Conservation (phyloP, 2,113 vertebrate species). For the western clawed frog (Xenopus tropicalis) region DNA sequence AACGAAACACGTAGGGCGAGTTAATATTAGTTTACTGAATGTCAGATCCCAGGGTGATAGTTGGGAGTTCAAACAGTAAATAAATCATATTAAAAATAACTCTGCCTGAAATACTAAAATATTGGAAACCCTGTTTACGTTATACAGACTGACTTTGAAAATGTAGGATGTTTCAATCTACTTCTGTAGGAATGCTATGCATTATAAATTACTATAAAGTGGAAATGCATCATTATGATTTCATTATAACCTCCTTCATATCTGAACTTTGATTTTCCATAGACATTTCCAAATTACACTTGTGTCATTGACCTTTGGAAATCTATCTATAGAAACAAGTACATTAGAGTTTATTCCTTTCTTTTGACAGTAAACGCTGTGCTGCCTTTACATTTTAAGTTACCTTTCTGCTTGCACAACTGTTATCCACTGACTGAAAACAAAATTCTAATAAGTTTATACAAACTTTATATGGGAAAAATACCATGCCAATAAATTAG, state of each 20-base stretch:
- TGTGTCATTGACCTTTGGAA: not conserved
- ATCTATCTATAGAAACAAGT: not conserved
- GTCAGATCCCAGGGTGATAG: slow-evolving; percentile 20
- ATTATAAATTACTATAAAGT: not conserved
- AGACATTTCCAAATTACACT: not conserved
- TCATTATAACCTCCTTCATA: not conserved
- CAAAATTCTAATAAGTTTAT: no score
- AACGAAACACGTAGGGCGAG: not conserved
- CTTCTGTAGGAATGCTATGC: slow-evolving; percentile 1
- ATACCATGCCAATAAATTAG: no score
- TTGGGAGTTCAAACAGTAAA: slow-evolving; percentile 16
- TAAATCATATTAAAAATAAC: slow-evolving; percentile 29
- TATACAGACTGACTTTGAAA: not conserved
- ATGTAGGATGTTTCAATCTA: not conserved
- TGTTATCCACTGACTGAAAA: not conserved
- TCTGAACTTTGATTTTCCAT: not conserved
- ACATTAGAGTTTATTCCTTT: no score
- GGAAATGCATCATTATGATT: not conserved
- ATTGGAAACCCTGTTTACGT: not conserved
- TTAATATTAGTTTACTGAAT: slow-evolving; percentile 31
- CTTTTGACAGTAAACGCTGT: no score
- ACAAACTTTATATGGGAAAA: no score
- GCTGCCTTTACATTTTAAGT: no score
- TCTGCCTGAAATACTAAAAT: slow-evolving; percentile 20
- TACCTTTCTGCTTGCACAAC: not conserved